Base-by-base conservation (phyloP, 2,888 invertebrate genomes). In the Ernsta delagoae region DNA sequence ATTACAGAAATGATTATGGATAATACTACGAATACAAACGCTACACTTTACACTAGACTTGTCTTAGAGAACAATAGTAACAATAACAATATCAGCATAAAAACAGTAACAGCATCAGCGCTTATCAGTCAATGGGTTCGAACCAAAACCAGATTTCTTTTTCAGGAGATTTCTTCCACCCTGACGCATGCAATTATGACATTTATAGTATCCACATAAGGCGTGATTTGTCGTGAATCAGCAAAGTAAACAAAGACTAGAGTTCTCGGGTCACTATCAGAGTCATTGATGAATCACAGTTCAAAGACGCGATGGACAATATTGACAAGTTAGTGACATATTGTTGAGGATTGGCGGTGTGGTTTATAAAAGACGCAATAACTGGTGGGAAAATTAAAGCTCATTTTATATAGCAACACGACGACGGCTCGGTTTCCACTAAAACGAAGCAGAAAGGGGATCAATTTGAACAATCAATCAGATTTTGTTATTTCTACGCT, bases 181-280 rank as follows among this genome's bases (percentile, higher is more conserved):
- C 11, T 7, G 50, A 48, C 39, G 53, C 50, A 65, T 53, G 16
- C 60, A 1, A 45, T 59, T 70, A 59, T 66, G 65, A 59, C 63
- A 63, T 61, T 63, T 74, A 74, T 71, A 70, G 73, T 70, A 75
- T 72, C 65, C 59, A 60, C 65, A 74, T 70, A 75, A 71, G 75
- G 72, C 71, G 74, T 45, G 73, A 74, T 77, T 76, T 76, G 57
- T 73, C 65, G 72, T 81, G 78, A 83, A 75, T 77, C 82, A 78
- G 71, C 69, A 24, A 12, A 50, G 60, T 66, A 39, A 54, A 67
- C 65, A 41, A 66, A 48, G 53, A 48, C n/a, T 56, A 56, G 61
- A 24, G 61, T 36, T 56, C 61, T 24, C 67, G 50, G 68, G 68
- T 68, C 68, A 68, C 48, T 48, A 59, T 12, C 61, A 34, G 54